phyloP scores from a whole-genome alignment of 2,113 vertebrate species.

The Lota lota region DNA sequence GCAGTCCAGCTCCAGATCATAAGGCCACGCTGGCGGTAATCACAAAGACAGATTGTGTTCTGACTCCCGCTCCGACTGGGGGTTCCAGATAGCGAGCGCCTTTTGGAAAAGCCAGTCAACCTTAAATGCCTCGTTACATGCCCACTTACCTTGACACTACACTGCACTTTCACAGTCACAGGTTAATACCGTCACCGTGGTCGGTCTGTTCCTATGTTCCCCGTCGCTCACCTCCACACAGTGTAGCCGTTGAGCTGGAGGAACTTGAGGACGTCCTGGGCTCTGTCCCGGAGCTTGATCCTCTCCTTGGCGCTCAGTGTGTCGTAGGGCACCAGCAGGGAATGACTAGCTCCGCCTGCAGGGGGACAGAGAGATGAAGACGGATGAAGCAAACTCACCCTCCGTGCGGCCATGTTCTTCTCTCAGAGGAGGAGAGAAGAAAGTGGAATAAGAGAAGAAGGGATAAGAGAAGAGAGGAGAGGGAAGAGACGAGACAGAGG shows the following conservation, averaged over 20 bases:
- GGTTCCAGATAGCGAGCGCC: no score
- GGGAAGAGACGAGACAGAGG: background rate
- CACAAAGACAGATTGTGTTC: no score
- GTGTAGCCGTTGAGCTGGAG: conserved; percentile 89
- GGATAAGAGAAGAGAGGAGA: background rate
- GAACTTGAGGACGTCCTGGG: conserved; percentile 92
- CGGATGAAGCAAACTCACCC: background rate
- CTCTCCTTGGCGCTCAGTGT: conserved; percentile 88
- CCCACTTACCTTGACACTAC: background rate
- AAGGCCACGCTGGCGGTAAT: no score
- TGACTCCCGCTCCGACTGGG: no score
- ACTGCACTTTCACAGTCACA: background rate
- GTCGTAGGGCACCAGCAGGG: conserved; percentile 85
- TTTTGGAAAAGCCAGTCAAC: no score
- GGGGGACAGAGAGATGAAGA: background rate
- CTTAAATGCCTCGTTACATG: background rate
- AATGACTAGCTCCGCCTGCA: conserved; percentile 82
- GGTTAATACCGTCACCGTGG: background rate
- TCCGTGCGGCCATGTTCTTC: no score
- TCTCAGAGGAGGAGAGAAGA: background rate
- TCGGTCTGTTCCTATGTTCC: background rate
- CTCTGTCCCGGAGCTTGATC: conserved; percentile 85
- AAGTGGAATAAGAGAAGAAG: background rate
- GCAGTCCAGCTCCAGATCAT: no score
- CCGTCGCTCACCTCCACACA: conserved; percentile 81